These are phyloP conservation scores for Loris lydekkerianus DNA, from an alignment of 2,797 vertebrate genomes.

Conservation along the genomic window DNA sequence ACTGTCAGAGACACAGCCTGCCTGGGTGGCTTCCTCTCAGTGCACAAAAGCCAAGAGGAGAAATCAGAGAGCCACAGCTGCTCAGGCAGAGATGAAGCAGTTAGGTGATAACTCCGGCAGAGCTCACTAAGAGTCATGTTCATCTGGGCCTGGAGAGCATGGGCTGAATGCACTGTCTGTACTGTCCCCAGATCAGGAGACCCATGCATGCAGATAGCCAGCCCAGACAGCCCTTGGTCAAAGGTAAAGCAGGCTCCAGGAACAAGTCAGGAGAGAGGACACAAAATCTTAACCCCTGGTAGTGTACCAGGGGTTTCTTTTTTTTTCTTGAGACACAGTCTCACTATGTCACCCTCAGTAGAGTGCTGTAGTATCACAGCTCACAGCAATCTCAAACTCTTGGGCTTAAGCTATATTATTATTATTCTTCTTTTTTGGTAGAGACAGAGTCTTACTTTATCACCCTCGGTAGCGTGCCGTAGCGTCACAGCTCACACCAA, in stretches of 20 bases:
- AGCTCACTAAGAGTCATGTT: neutral
- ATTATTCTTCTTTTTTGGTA: no score
- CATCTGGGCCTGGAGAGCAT: neutral
- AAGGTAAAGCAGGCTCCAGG: neutral
- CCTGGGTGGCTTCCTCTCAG: neutral
- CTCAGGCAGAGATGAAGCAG: neutral
- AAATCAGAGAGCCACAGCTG: neutral
- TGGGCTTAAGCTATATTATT: no score
- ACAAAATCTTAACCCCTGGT: neutral
- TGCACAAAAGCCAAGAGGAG: neutral
- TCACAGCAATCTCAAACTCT: no score
- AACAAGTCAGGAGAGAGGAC: neutral
- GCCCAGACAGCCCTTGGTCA: neutral
- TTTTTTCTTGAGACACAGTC: no score
- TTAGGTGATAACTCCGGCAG: no score
- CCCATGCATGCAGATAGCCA: rapidly evolving
- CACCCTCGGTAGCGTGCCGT: no score
- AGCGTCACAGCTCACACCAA: no score
- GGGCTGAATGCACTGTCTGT: neutral
- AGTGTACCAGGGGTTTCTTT: neutral
- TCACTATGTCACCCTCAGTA: no score
- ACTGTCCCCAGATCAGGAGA: neutral
- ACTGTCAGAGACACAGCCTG: neutral
- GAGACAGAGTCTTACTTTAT: no score
- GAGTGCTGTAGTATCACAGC: no score